These are phyloP conservation scores for Diphyllodes magnificus DNA, from an alignment of 2,113 vertebrate species.

Conservation along the genomic window DNA sequence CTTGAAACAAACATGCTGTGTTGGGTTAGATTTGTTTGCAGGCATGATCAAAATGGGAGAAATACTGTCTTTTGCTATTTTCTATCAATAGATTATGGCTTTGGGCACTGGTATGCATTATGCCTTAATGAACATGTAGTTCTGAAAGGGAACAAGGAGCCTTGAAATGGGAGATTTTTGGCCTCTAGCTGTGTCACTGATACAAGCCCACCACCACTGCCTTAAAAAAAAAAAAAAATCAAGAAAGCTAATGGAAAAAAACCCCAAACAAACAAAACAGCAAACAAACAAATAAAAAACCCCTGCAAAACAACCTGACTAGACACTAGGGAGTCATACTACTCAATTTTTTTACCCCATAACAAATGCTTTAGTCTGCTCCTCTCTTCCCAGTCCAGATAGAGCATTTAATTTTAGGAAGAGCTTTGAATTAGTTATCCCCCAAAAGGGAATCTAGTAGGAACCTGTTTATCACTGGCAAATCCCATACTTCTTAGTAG, in stretches of 20 bases:
- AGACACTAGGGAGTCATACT: background rate
- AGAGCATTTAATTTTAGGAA: background rate
- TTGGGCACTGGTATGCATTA: background rate
- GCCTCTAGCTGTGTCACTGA: background rate
- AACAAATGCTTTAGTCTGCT: background rate
- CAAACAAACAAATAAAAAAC: background rate
- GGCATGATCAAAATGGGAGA: background rate
- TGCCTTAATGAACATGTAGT: background rate
- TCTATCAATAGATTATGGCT: background rate
- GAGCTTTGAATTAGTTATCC: background rate
- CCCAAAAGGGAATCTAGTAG: background rate
- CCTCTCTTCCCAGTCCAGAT: background rate
- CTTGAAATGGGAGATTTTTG: background rate
- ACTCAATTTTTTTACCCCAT: background rate
- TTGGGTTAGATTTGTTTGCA: background rate
- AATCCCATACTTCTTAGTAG: background rate
- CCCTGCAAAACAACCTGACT: accelerated
- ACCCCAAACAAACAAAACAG: accelerated
- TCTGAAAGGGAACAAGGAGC: background rate
- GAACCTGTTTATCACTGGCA: background rate
- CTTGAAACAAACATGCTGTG: background rate
- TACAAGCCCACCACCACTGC: background rate
- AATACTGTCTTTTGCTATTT: background rate
- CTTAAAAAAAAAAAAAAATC: background rate
- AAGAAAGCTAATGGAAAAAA: background rate